These are phyloP conservation scores for Eurosta solidaginis DNA, from an alignment of 1,140 invertebrate genomes.

Conservation along the genomic window DNA sequence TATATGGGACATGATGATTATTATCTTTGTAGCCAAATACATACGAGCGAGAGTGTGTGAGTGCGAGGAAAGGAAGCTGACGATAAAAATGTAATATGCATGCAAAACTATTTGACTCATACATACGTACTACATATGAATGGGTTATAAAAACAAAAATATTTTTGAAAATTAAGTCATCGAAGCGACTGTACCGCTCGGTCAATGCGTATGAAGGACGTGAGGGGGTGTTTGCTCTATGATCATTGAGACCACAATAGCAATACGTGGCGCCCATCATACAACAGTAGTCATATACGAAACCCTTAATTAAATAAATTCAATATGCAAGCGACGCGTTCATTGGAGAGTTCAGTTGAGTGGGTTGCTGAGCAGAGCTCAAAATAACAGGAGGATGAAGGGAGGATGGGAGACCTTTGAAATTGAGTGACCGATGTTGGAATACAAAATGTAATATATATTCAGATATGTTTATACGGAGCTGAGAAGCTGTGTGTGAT, in stretches of 20 bases:
- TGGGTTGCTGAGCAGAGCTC: neutral
- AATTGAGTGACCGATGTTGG: neutral
- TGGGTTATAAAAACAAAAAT: neutral
- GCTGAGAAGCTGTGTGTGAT: neutral
- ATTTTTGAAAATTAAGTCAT: conserved; percentile 37
- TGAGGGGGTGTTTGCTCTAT: neutral
- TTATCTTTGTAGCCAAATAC: neutral
- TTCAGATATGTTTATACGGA: neutral
- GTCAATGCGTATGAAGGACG: neutral
- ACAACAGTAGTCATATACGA: conserved; percentile 23
- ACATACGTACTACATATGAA: too few species aligned
- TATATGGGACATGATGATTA: conserved; percentile 11
- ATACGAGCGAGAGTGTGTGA: neutral
- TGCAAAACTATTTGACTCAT: too few species aligned
- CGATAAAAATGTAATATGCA: neutral
- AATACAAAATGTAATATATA: neutral
- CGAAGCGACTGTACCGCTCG: conserved; percentile 5
- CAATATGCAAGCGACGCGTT: conserved; percentile 33
- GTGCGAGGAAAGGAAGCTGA: neutral
- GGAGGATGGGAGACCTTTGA: too few species aligned
- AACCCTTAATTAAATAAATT: conserved; percentile 40
- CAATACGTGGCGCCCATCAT: too few species aligned
- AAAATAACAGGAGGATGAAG: too few species aligned
- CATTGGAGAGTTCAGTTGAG: neutral
- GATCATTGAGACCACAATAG: neutral